Base-by-base conservation (phyloP, 2,888 invertebrate genomes). In the Acleris emargana region DNA sequence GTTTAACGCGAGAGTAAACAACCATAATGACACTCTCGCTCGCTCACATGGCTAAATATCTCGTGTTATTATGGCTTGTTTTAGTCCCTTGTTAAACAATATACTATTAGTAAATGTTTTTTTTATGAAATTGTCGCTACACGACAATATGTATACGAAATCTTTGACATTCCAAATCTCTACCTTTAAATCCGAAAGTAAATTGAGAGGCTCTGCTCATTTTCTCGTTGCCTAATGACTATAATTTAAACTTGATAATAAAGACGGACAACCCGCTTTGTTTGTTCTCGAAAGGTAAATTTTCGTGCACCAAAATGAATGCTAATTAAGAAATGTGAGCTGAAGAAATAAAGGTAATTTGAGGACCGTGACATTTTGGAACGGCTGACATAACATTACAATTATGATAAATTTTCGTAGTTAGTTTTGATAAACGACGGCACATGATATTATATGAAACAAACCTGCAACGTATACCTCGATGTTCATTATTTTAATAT, bases 181-280 rank as follows among this genome's bases (percentile, higher is more conserved):
- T 80, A 80, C 80, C 77, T 74, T 78, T 75, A 79, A 82, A 81
- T 79, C 75, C 78, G 73, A 79, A 81, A 79, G 78, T 76, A 83
- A 87, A 85, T 84, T 83, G 79, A 83, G 80, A 83, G 77, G 73
- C 76, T 72, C 75, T 77, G 78, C 80, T 85, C 80, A 79, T 87
- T 88, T 86, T 84, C 83, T 84, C 77, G 78, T 86, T 83, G 86
- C 80, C 80, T 88, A 87, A 89, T 85, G 86, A 84, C 86, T 89
- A 87, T 87, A 88, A 91, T 90, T 90, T 87, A 81, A 88, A 89
- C 85, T 87, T 87, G 83, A 86, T 88, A 88, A 90, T 87, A 88
- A 87, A 87, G 86, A 89, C 80, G 83, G 88, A 88, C 87, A 88
- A 86, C 81, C 78, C 73, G 82, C 85, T 85, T 88, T 88, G 87